phyloP scores from a whole-genome alignment of 2,888 invertebrate species.

The Biston betularia region DNA sequence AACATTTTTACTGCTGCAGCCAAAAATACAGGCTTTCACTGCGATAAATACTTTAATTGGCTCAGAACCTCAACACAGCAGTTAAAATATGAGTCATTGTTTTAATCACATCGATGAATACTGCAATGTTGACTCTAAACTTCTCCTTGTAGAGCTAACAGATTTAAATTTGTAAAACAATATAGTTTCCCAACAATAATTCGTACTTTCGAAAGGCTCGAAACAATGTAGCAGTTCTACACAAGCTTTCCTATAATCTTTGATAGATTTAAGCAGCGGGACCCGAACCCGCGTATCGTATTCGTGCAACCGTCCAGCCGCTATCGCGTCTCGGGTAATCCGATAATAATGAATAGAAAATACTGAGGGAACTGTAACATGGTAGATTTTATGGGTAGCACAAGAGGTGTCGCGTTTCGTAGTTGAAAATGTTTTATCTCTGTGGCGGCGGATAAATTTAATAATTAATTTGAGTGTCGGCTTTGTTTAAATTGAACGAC shows the following conservation, averaged over 20 bases:
- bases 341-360: conserved; percentile 50
- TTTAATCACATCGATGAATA: conserved; percentile 7
- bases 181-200: conserved; percentile 14
- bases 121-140: conserved; percentile 12
- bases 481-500: conserved; percentile 8
- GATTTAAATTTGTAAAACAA: conserved; percentile 7
- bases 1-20: background rate
- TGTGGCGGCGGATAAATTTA: conserved; percentile 13
- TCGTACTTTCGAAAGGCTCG: conserved; percentile 16
- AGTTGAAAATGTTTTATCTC: conserved; percentile 19
- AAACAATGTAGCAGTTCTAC: conserved; percentile 38
- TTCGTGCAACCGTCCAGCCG: conserved; percentile 48
- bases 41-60: background rate
- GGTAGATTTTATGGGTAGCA: conserved; percentile 27
- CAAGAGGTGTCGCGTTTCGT: conserved; percentile 31
- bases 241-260: conserved; percentile 44
- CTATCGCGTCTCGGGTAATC: conserved; percentile 49
- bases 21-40: background rate
- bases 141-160: background rate
- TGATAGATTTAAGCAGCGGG: conserved; percentile 46
- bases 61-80: background rate
- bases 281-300: conserved; percentile 41
- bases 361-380: conserved; percentile 39
- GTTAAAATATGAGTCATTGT: conserved; percentile 2
- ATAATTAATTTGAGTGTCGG: conserved; percentile 14